Percentiles rank a stretch among this genome's conserved stretches.
phyloP scores from a whole-genome alignment of 2,797 vertebrate species.

The Carcharodon carcharias region DNA sequence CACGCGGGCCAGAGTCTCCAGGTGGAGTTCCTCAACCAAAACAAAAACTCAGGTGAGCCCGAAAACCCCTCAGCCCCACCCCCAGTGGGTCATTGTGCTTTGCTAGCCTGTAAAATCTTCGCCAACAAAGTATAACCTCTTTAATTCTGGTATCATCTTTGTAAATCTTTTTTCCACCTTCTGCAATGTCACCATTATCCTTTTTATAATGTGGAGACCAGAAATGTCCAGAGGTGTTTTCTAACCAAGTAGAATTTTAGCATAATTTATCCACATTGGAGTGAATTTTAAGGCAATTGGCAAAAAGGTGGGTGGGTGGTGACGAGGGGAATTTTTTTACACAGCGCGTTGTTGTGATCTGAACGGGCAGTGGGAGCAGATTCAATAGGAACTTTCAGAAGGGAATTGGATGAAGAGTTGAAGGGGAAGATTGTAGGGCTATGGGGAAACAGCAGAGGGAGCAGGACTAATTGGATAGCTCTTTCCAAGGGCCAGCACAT shows the following conservation, averaged over 20 bases:
- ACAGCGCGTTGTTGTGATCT: not conserved
- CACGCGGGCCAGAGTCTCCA: constrained; percentile 73
- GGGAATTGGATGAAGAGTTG: not conserved
- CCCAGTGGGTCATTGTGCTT: too few species aligned
- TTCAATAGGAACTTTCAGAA: not conserved
- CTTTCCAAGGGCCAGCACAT: not conserved
- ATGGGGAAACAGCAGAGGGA: not conserved
- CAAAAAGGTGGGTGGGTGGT: too few species aligned
- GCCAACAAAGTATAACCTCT: too few species aligned
- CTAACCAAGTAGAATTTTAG: too few species aligned
- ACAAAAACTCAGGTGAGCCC: constrained; percentile 73
- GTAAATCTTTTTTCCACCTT: too few species aligned
- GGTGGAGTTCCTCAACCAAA: constrained; percentile 79
- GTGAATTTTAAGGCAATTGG: too few species aligned
- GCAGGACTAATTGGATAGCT: not conserved
- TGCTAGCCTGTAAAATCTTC: not conserved
- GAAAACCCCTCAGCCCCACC: not conserved
- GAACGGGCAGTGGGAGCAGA: not conserved
- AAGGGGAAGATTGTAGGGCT: not conserved
- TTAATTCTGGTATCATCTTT: too few species aligned
- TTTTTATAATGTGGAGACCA: too few species aligned
- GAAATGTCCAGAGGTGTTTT: too few species aligned
- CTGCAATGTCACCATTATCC: too few species aligned
- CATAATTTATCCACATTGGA: too few species aligned
- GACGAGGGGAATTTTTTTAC: too few species aligned